These are phyloP conservation scores for Chelidonichthys spinosus DNA, from an alignment of 2,797 vertebrate genomes.

Conservation along the genomic window DNA sequence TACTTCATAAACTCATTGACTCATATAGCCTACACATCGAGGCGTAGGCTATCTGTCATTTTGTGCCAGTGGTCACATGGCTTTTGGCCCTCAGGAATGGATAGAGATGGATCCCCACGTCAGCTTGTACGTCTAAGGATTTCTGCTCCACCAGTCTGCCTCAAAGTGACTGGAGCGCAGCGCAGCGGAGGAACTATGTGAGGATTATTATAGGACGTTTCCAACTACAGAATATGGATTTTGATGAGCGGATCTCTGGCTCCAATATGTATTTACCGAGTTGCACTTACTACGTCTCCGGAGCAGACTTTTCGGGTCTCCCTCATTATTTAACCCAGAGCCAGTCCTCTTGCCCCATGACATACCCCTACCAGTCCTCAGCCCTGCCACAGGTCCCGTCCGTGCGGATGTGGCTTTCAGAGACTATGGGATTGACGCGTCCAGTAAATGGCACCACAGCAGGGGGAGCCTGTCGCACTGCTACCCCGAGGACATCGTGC, in stretches of 20 bases:
- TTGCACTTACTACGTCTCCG: conserved; percentile 99
- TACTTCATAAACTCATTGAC: conserved; percentile 68
- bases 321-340: conserved; percentile 98
- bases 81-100: conserved; percentile 97
- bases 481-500: conserved; percentile 95
- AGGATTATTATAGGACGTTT: conserved; percentile 88
- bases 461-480: conserved; percentile 94
- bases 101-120: conserved; percentile 99
- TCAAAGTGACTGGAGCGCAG: conserved; percentile 92
- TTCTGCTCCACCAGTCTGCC: conserved; percentile 95
- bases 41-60: conserved; percentile 92
- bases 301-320: conserved; percentile 97
- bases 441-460: conserved; percentile 97
- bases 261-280: conserved; percentile 99
- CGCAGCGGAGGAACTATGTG: conserved; percentile 90
- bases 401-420: conserved; percentile 98
- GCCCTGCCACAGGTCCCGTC: conserved; percentile 97
- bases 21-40: conserved; percentile 74
- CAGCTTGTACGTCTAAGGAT: conserved; percentile 98
- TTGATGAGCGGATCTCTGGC: conserved; percentile 97
- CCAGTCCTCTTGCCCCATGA: conserved; percentile 97
- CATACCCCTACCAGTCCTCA: conserved; percentile 96
- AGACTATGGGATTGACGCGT: conserved; percentile 96
- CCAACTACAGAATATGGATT: conserved; percentile 96
- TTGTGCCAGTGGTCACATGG: conserved; percentile 99